Evolutionary conservation across 2,113 vertebrate genomes (phyloP), one percentile per base, ranked within the genome.

Genomic region (Motacilla alba): DNA sequence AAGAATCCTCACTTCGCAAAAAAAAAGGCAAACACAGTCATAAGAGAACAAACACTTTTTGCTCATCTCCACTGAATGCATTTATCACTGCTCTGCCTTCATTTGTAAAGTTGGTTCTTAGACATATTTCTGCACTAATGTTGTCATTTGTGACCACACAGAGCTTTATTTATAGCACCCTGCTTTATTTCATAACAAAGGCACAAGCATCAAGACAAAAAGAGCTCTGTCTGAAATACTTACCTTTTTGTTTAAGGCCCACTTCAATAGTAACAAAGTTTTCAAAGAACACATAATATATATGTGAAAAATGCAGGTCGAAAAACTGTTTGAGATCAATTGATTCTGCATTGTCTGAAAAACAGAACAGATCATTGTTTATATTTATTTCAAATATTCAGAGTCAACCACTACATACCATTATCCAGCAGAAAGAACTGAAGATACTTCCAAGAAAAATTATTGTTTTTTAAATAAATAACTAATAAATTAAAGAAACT

Each of bases 251-350:
- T 97, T 99, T 99, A 96, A 99, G 98, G 97, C 98, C 98, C 94
- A 99, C 98, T 98, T 99, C 99, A 83, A 99, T 99, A 96, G 98
- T 99, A 96, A 99, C 98, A 95, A 99, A 99, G 97, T 99, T 99
- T 98, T 99, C 99, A 98, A 99, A 99, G 97, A 99, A 99, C 89
- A 99, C 99, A 96, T 99, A 99, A 97, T 99, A 99, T 98, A 99
- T 99, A 94, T 99, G 99, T 59, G 99, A 99, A 98, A 99, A 99
- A 97, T 99, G 99, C 89, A 98, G 95, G 89, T 99, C 99, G 14
- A 99, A 99, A 98, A 99, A 99, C 92, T 99, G 99, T 93, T 99
- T 99, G 96, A 99, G 98, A 96, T 99, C 99, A 27, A 98, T 96
- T 33, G 99, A 98, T 89, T 99, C 99, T 12, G 98, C 98, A 87